phyloP scores from a whole-genome alignment of 2,888 invertebrate genomes.

The Eupelmus urozonus region DNA sequence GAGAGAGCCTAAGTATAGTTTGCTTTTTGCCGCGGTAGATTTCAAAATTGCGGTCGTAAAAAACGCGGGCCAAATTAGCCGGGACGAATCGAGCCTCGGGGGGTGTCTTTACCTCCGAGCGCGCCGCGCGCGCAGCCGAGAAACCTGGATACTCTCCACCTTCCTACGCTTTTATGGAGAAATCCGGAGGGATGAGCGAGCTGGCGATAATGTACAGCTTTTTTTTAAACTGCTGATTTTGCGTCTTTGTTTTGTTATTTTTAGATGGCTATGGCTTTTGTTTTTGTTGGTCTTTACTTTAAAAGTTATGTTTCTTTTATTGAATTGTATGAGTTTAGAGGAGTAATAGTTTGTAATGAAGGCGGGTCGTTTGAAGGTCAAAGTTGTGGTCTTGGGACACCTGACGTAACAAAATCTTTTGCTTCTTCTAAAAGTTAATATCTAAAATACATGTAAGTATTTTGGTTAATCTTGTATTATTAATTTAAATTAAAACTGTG shows the following conservation, averaged over 20 bases:
- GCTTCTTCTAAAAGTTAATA: too few species aligned
- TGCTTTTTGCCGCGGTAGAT: constrained; percentile 71
- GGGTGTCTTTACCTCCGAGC: constrained; percentile 61
- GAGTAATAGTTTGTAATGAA: too few species aligned
- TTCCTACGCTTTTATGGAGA: constrained; percentile 46
- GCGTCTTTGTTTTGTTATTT: background rate
- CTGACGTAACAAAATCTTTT: too few species aligned
- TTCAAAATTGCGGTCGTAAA: constrained; percentile 76
- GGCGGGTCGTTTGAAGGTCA: too few species aligned
- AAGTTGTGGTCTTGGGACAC: too few species aligned
- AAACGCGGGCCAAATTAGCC: constrained; percentile 72
- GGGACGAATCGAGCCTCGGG: constrained; percentile 67
- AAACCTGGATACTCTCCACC: too few species aligned
- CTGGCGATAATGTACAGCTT: background rate
- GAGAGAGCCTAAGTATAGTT: constrained; percentile 70
- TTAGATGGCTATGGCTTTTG: background rate
- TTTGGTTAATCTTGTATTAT: too few species aligned
- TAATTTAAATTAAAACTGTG: too few species aligned
- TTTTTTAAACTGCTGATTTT: constrained; percentile 22
- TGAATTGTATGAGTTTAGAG: too few species aligned
- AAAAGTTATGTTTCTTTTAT: too few species aligned
- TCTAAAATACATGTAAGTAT: too few species aligned
- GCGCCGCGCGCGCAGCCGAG: constrained; percentile 11
- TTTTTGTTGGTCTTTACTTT: too few species aligned
- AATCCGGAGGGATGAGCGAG: constrained; percentile 16